These are phyloP conservation scores for Mesodorylaimus sp. DNA, from an alignment of 2,888 invertebrate genomes.

Conservation along the genomic window DNA sequence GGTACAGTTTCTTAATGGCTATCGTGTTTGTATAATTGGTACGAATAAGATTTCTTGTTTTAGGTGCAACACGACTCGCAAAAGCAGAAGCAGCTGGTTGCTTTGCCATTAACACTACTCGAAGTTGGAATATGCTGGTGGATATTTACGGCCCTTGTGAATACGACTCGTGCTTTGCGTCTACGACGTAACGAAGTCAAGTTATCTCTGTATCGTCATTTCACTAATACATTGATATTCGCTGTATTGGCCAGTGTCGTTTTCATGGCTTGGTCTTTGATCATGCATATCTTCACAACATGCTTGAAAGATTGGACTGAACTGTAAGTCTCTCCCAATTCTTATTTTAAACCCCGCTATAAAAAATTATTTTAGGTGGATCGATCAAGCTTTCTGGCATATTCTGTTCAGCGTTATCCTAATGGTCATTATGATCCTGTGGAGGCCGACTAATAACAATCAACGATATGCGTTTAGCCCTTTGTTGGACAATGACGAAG, in stretches of 20 bases:
- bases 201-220: conserved; percentile 68
- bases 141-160: conserved; percentile 47
- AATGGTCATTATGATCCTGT: conserved; percentile 75
- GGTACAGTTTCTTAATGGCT: conserved; percentile 27
- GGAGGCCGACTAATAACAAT: conserved; percentile 87
- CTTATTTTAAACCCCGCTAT: background rate
- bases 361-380: conserved; percentile 42
- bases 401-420: conserved; percentile 69
- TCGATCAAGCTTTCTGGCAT: conserved; percentile 90
- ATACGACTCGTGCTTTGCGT: conserved; percentile 69
- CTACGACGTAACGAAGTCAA: conserved; percentile 74
- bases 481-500: conserved; percentile 57
- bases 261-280: conserved; percentile 81
- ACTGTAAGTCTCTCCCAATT: conserved; percentile 34
- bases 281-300: conserved; percentile 49
- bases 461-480: conserved; percentile 77
- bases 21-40: too few relatives aligned
- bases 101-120: conserved; percentile 63
- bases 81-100: conserved; percentile 51
- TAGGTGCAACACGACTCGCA: conserved; percentile 35
- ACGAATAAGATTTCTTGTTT: background rate
- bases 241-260: conserved; percentile 65
- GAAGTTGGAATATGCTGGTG: conserved; percentile 62
- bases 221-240: conserved; percentile 79
- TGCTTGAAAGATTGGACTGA: conserved; percentile 78